phyloP scores from a whole-genome alignment of 2,113 vertebrate species.

The Paracanthobrama guichenoti region DNA sequence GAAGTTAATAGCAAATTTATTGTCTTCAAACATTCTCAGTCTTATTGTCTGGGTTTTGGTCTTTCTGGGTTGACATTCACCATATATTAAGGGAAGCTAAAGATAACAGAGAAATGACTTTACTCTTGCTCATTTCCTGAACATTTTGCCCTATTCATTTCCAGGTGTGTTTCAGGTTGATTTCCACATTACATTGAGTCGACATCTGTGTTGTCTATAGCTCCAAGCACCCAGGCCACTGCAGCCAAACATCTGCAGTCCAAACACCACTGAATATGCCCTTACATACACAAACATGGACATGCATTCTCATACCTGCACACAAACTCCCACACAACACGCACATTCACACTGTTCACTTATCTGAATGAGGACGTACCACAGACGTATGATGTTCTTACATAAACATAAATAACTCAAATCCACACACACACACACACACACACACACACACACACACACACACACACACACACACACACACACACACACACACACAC shows the following conservation, averaged over 20 bases:
- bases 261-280: slow-evolving; percentile 13
- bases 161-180: slow-evolving; percentile 59
- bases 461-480: too few species aligned
- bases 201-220: slow-evolving; percentile 60
- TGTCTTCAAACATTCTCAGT: background rate
- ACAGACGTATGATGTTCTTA: background rate
- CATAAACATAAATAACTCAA: background rate
- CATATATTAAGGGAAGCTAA: slow-evolving; percentile 12
- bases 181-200: slow-evolving; percentile 32
- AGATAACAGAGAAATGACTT: slow-evolving; percentile 28
- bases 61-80: background rate
- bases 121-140: slow-evolving; percentile 31
- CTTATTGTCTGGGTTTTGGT: slow-evolving; percentile 13
- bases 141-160: slow-evolving; percentile 18
- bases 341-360: background rate
- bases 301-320: slow-evolving; percentile 25
- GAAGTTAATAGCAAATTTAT: background rate
- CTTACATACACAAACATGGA: slow-evolving; percentile 41
- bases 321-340: background rate
- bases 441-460: too few species aligned
- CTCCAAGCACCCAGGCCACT: slow-evolving; percentile 33
- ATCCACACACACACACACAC: too few species aligned
- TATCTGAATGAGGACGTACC: background rate
- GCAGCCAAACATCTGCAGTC: slow-evolving; percentile 38
- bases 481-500: too few species aligned